Evolutionary conservation across 2,888 invertebrate genomes (phyloP), one percentile per base, ranked within the genome.

Genomic region (Meandrusa payeni): DNA sequence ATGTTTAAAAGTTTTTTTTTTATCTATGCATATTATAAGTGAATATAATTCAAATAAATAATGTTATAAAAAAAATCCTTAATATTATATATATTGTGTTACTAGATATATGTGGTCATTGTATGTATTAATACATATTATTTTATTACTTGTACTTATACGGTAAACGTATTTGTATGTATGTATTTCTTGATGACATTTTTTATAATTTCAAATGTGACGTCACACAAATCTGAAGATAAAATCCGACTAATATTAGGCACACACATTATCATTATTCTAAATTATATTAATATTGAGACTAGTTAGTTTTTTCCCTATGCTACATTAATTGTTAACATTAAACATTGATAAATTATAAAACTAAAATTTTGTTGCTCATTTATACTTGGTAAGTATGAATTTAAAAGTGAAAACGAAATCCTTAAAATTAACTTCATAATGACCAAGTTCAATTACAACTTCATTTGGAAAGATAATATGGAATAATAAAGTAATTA

Each of bases 261-360:
- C 86, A 86, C 86, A 76, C 82, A 66, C 69, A 69, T 74, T 81
- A 76, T 79, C 72, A 78, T 76, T 82, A 78, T 64, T 64, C 75
- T 82, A 80, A 73, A 74, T 80, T 78, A 76, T 74, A 73, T 60
- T 59, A 62, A 55, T 59, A 57, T 79, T 85, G 83, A 87, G 86
- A 87, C 86, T 87, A 86, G 86, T 87, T 87, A 87, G 86, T 85
- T 83, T 66, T 61, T 77, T 78, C 64, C 65, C 71, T 85, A 82
- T 57, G 43, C 75, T 82, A 81, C 58, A 63, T 67, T 78, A 79
- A 74, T 37, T 76, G 28, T 34, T 48, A 46, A 33, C 5, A 32
- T 40, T 32, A 23, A 23, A 39, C 10, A 11, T 11, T 22, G 41
- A 37, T 42, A 43, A 47, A 48, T 37, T 48, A 47, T 44, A 54